Percentiles rank a stretch among this genome's conserved stretches.
Conservation (phyloP, 2,113 vertebrate genomes). For the Aphelocoma coerulescens region DNA sequence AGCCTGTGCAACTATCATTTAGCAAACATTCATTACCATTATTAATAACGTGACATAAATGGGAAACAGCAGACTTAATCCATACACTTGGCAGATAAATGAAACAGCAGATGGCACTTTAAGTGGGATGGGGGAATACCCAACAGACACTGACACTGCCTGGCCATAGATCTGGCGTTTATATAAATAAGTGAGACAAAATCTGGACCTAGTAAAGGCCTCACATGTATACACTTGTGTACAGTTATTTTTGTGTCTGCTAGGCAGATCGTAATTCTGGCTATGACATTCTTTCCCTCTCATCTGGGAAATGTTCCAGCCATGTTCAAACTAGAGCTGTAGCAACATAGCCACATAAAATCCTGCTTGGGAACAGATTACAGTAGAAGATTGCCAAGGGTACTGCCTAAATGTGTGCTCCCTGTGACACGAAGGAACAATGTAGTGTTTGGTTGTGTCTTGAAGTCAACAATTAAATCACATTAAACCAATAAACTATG, state of each 20-base stretch:
- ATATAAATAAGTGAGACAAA: not conserved
- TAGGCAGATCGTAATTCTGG: not conserved
- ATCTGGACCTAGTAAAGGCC: constrained; percentile 2
- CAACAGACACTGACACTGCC: not conserved
- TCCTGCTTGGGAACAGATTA: not conserved
- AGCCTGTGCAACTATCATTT: not conserved
- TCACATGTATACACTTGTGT: constrained; percentile 12
- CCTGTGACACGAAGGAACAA: not conserved
- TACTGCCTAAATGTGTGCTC: not conserved
- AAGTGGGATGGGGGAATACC: constrained; percentile 12
- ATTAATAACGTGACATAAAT: constrained; percentile 34
- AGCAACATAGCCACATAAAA: not conserved
- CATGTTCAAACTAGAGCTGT: not conserved
- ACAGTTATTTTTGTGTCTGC: constrained; percentile 20
- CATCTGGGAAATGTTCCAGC: not conserved
- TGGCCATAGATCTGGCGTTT: not conserved
- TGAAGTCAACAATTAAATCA: not conserved
- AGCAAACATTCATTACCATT: constrained; percentile 14
- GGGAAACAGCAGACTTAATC: constrained; percentile 24
- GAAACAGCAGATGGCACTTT: constrained; percentile 37
- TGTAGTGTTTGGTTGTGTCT: not conserved
- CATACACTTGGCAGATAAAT: constrained; percentile 23
- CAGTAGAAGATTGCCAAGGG: not conserved
- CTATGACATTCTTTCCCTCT: not conserved
- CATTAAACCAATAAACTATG: not conserved